Percentiles rank a stretch among this genome's conserved stretches.
phyloP scores from a whole-genome alignment of 2,888 invertebrate species.

The Poecilobothrus nobilitatus region DNA sequence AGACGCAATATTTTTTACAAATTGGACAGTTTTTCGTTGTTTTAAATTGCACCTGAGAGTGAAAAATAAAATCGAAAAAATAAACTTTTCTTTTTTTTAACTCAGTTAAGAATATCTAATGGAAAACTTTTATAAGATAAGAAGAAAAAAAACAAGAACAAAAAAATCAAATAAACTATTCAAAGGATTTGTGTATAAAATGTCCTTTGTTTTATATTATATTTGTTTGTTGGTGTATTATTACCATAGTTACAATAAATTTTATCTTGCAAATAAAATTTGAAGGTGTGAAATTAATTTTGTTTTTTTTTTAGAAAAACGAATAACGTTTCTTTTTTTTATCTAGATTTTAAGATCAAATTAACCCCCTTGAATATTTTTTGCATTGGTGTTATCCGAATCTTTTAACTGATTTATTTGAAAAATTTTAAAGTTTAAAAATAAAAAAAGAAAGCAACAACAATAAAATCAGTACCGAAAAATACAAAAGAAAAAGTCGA shows the following conservation, averaged over 20 bases:
- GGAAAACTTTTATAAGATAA: background rate
- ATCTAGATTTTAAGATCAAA: background rate
- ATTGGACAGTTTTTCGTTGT: too few species aligned
- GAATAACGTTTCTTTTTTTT: background rate
- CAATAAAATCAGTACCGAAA: too few species aligned
- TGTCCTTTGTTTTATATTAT: background rate
- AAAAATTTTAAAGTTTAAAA: background rate
- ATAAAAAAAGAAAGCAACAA: too few species aligned
- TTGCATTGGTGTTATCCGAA: background rate
- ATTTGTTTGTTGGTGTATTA: too few species aligned
- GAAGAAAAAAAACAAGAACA: background rate
- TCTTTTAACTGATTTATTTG: background rate
- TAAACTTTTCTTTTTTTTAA: background rate
- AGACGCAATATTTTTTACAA: too few species aligned
- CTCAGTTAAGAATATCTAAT: background rate
- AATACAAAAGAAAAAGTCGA: too few species aligned
- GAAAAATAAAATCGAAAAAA: too few species aligned
- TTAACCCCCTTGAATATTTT: background rate
- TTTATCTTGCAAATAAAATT: background rate
- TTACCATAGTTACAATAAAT: too few species aligned
- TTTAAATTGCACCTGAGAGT: too few species aligned
- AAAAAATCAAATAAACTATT: background rate
- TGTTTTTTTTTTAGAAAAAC: background rate
- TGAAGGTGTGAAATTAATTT: background rate
- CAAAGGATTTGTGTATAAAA: background rate